Evolutionary conservation across 2,888 invertebrate genomes (phyloP).

Genomic region (Capitulum mitella): DNA sequence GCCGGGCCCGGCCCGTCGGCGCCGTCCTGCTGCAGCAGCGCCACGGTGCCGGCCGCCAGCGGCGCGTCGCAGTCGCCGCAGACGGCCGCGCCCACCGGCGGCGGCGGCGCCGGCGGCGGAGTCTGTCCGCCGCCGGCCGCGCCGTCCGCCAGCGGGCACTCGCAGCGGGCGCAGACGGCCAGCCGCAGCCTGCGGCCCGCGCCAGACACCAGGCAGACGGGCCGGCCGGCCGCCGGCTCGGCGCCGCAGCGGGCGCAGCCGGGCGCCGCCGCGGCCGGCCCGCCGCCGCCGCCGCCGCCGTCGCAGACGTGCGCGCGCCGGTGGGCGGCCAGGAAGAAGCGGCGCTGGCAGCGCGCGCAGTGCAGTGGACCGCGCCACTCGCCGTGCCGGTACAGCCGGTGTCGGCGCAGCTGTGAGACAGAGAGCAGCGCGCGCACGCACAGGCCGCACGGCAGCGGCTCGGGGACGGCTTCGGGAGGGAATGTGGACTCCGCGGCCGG

Average conservation of each 20-base stretch:
- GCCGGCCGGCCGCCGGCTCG: slow-evolving; percentile 4
- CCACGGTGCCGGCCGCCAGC: neutral
- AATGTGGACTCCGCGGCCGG: neutral
- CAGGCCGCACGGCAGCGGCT: neutral
- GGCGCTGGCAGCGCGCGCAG: neutral
- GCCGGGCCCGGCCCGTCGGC: neutral
- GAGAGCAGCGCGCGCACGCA: neutral
- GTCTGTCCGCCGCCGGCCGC: neutral
- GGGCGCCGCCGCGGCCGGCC: neutral
- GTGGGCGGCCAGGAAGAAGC: slow-evolving; percentile 8
- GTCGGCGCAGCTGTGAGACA: neutral
- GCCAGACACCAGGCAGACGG: neutral
- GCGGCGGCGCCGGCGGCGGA: neutral
- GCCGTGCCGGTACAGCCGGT: slow-evolving; percentile 2
- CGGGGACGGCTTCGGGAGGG: neutral
- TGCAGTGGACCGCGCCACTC: slow-evolving; percentile 14
- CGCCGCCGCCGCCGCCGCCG: neutral
- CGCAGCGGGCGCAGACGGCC: neutral
- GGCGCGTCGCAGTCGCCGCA: slow-evolving; percentile 2
- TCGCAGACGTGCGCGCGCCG: neutral
- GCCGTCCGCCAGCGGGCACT: neutral
- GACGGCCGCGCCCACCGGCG: neutral
- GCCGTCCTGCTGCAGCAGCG: neutral
- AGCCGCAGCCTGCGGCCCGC: slow-evolving; percentile 25
- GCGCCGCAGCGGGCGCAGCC: neutral